Evolutionary conservation across 2,113 vertebrate species (phyloP).

Genomic region (Sorex araneus): DNA sequence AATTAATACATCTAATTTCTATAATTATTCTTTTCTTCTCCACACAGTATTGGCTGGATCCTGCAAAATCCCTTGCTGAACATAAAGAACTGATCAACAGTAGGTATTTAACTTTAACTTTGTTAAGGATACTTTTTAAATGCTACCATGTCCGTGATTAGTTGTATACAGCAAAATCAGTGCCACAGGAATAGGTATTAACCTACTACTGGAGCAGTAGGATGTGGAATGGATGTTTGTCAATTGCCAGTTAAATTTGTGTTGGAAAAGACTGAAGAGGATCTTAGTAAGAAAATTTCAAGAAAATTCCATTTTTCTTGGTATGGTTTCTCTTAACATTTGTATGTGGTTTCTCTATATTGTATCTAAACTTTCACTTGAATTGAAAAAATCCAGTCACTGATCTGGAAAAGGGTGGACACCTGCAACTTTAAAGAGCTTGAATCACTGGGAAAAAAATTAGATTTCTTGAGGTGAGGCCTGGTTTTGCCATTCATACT

Average conservation of each 20-base stretch:
- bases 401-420: neutral
- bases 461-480: neutral
- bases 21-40: conserved; percentile 73
- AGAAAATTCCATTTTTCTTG: neutral
- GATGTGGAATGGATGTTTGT: neutral
- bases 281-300: neutral
- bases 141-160: neutral
- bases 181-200: neutral
- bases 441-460: neutral
- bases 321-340: neutral
- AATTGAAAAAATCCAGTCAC: conserved; percentile 20
- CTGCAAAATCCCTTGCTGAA: conserved; percentile 93
- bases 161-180: neutral
- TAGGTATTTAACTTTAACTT: conserved; percentile 88
- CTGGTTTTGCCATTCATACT: conserved; percentile 1
- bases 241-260: neutral
- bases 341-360: conserved; percentile 24
- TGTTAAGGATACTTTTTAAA: neutral
- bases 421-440: neutral
- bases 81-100: conserved; percentile 95
- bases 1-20: conserved; percentile 70
- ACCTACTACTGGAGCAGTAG: neutral
- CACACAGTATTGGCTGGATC: conserved; percentile 95
- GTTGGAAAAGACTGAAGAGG: neutral
- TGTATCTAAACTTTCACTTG: conserved; percentile 48